These are phyloP conservation scores for Neoarius graeffei DNA, from an alignment of 2,113 vertebrate species.

Conservation along the genomic window DNA sequence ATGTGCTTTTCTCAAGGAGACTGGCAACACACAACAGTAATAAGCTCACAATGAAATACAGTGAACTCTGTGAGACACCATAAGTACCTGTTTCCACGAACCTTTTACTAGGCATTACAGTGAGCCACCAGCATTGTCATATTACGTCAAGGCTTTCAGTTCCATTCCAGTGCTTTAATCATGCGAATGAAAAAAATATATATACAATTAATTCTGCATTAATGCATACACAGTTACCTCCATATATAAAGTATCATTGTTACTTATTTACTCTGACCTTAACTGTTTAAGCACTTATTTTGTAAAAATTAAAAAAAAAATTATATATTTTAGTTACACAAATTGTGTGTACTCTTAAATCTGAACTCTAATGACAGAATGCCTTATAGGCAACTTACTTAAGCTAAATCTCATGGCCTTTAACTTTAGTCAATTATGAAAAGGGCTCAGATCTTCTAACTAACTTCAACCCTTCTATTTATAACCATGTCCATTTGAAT, in stretches of 20 bases:
- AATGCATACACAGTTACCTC: not conserved
- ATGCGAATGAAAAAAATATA: not conserved
- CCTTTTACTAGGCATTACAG: not conserved
- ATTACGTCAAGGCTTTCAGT: conserved; percentile 15
- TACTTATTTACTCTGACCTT: conserved; percentile 40
- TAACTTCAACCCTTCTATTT: conserved; percentile 26
- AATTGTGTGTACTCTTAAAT: conserved; percentile 31
- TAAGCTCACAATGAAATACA: not conserved
- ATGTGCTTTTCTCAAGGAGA: conserved; percentile 91
- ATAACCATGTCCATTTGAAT: not conserved
- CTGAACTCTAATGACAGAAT: conserved; percentile 12
- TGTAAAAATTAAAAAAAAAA: conserved; percentile 56
- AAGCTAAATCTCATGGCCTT: conserved; percentile 10
- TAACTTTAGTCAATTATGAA: conserved; percentile 18
- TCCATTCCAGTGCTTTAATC: conserved; percentile 10
- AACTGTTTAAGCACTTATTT: conserved; percentile 54
- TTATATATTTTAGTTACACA: conserved; percentile 42
- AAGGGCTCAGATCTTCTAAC: conserved; percentile 7
- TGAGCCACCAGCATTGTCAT: conserved; percentile 2
- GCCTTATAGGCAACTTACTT: conserved; percentile 32
- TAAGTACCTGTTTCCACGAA: conserved; percentile 28
- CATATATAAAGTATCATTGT: conserved; percentile 5
- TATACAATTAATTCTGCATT: not conserved
- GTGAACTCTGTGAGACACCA: conserved; percentile 6
- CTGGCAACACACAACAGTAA: conserved; percentile 78